phyloP scores from a whole-genome alignment of 1,140 invertebrate species.

The Ceratina australensis region DNA sequence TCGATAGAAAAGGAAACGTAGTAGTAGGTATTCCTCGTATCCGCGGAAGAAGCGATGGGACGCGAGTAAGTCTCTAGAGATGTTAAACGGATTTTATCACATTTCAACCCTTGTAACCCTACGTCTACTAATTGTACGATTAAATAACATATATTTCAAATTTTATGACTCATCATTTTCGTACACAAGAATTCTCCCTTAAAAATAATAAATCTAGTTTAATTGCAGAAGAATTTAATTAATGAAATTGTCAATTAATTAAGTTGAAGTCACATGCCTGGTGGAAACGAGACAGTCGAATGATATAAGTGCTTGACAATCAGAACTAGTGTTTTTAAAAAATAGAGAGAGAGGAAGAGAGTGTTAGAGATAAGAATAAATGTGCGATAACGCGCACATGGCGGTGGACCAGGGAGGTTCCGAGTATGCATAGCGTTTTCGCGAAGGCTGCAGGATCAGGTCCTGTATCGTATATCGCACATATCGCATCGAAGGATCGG shows the following conservation, averaged over 20 bases:
- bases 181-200: too few relatives aligned
- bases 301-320: too few relatives aligned
- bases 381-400: slow-evolving; percentile 15
- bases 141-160: too few relatives aligned
- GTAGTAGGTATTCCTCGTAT: slow-evolving; percentile 33
- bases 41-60: slow-evolving; percentile 23
- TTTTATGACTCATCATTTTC: too few relatives aligned
- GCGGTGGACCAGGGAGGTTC: neutral
- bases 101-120: too few relatives aligned
- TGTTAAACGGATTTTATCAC: neutral
- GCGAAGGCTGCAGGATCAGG: slow-evolving; percentile 52
- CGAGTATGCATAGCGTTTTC: slow-evolving; percentile 34
- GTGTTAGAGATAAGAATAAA: slow-evolving; percentile 1
- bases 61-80: slow-evolving; percentile 22
- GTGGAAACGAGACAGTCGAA: too few relatives aligned
- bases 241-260: too few relatives aligned
- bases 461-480: slow-evolving; percentile 74
- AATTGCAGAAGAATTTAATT: too few relatives aligned
- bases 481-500: slow-evolving; percentile 76
- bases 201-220: too few relatives aligned
- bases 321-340: neutral
- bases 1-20: slow-evolving; percentile 45
- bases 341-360: neutral
- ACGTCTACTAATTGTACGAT: too few relatives aligned
- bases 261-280: too few relatives aligned